Conservation (phyloP, 2,113 vertebrate genomes). For the Baryphthengus martii region DNA sequence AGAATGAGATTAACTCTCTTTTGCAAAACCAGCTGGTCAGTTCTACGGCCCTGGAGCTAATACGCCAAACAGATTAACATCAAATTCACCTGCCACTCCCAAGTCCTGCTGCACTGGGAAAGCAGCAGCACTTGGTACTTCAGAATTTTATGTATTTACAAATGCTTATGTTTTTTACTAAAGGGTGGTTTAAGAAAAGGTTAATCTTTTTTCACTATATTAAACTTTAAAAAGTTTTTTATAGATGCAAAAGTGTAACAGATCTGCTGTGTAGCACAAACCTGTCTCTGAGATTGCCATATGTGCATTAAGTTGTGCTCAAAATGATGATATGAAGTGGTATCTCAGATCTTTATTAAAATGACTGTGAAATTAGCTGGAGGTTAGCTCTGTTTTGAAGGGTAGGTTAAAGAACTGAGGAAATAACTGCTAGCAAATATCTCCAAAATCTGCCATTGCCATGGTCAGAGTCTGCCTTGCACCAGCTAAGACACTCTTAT, state of each 20-base stretch:
- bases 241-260: neutral
- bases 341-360: neutral
- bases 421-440: neutral
- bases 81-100: neutral
- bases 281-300: neutral
- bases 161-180: constrained; percentile 29
- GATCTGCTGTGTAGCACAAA: neutral
- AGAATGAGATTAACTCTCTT: neutral
- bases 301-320: neutral
- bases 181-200: neutral
- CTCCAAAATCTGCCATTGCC: neutral
- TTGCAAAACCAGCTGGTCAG: neutral
- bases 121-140: constrained; percentile 16
- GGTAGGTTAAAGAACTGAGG: neutral
- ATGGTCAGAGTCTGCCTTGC: neutral
- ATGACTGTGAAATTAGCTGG: neutral
- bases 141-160: constrained; percentile 25
- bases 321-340: neutral
- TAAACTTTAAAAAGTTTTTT: neutral
- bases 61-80: neutral
- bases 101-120: neutral
- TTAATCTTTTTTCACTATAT: neutral
- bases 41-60: neutral
- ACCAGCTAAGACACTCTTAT: neutral
- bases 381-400: neutral